phyloP scores from a whole-genome alignment of 35 echinoderm and acorn worm species.

The Heliocidaris tuberculata region DNA sequence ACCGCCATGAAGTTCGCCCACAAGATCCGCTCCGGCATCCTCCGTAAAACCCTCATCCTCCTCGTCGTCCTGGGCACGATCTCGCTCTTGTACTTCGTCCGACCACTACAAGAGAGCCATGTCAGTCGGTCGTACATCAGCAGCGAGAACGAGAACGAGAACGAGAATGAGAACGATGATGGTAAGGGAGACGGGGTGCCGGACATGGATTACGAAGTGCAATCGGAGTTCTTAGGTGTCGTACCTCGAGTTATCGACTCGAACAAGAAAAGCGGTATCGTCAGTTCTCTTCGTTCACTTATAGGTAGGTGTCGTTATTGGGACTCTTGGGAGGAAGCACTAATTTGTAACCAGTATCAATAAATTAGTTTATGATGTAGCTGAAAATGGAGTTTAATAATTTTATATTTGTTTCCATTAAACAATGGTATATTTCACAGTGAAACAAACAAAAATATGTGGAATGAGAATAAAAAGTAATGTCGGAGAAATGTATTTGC shows the following conservation, averaged over 20 bases:
- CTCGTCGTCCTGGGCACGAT: neutral
- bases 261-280: neutral
- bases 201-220: neutral
- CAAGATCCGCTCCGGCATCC: neutral
- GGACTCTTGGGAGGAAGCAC: no score
- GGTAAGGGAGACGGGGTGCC: neutral
- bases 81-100: conserved; percentile 12
- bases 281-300: neutral
- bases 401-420: no score
- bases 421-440: no score
- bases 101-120: neutral
- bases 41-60: neutral
- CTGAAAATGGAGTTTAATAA: no score
- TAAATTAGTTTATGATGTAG: no score
- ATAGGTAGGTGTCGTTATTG: neutral
- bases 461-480: no score
- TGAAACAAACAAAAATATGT: no score
- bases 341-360: no score
- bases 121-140: neutral
- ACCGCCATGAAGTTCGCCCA: neutral
- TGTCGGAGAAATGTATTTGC: no score
- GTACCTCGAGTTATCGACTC: neutral
- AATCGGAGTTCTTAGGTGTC: neutral
- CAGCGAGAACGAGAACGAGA: neutral
- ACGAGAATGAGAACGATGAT: neutral